phyloP scores from a whole-genome alignment of 1,140 invertebrate species.

The Potamilus streckersoni region DNA sequence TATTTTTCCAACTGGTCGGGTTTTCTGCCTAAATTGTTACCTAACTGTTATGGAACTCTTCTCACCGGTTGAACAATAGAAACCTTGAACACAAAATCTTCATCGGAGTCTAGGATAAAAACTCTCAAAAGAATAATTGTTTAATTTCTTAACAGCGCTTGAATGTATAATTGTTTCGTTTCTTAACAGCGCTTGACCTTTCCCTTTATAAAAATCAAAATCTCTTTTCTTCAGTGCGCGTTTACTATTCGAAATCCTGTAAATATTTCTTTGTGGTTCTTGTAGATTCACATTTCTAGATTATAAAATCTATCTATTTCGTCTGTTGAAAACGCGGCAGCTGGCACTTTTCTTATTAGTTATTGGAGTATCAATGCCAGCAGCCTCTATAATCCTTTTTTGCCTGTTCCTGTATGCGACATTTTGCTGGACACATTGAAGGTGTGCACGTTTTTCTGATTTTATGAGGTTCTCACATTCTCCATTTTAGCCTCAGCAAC shows the following conservation, averaged over 20 bases:
- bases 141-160: conserved; percentile 1
- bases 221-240: conserved; percentile 1
- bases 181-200: conserved; percentile 10
- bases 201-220: conserved; percentile 11
- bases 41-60: too few species aligned
- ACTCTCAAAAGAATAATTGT: conserved; percentile 7
- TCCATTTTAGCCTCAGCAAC: conserved; percentile 12
- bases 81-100: conserved; percentile 16
- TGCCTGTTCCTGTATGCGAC: too few species aligned
- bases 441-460: too few species aligned
- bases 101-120: conserved; percentile 8
- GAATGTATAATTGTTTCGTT: neutral
- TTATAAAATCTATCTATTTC: conserved; percentile 11
- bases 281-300: neutral
- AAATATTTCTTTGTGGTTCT: conserved; percentile 17
- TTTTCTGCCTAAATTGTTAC: too few species aligned
- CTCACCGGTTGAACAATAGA: neutral
- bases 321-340: conserved; percentile 10
- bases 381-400: neutral
- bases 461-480: conserved; percentile 1
- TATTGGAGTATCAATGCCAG: neutral
- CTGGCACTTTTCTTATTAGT: conserved; percentile 21
- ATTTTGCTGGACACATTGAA: neutral
- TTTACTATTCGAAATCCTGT: neutral
- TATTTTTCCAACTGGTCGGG: neutral